These are phyloP conservation scores for Astyanax mexicanus DNA, from an alignment of 2,797 vertebrate species.

Conservation along the genomic window DNA sequence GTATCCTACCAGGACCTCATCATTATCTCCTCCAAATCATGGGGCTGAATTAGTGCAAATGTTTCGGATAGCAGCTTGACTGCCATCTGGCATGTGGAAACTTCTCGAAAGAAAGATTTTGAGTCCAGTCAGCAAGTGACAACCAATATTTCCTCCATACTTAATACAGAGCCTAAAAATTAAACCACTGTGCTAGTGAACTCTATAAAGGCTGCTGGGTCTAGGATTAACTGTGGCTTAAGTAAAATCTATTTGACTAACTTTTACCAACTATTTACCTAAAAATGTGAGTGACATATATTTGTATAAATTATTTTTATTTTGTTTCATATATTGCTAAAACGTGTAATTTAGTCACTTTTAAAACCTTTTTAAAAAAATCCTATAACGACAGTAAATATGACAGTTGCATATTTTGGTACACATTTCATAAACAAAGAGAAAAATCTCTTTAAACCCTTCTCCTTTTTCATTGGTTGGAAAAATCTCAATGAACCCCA, in stretches of 20 bases:
- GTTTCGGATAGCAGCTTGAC: constrained; percentile 38
- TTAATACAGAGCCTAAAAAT: constrained; percentile 3
- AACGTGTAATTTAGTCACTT: too few relatives aligned
- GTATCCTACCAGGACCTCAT: constrained; percentile 37
- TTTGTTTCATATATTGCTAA: too few relatives aligned
- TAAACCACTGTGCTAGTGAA: constrained; percentile 20
- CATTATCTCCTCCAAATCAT: constrained; percentile 57
- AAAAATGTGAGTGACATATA: too few relatives aligned
- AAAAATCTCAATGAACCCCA: too few relatives aligned
- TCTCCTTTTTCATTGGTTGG: too few relatives aligned
- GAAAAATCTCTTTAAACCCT: too few relatives aligned
- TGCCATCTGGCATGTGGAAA: constrained; percentile 49
- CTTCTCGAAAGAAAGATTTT: constrained; percentile 36
- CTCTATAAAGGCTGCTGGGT: too few relatives aligned
- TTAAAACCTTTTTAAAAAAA: too few relatives aligned
- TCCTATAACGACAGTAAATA: too few relatives aligned
- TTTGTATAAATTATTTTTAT: background rate
- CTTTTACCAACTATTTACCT: background rate
- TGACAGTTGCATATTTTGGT: too few relatives aligned
- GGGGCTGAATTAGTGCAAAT: constrained; percentile 50
- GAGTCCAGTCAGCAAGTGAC: constrained; percentile 43
- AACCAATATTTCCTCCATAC: constrained; percentile 22
- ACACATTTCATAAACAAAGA: too few relatives aligned
- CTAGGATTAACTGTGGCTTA: background rate
- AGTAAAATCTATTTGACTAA: background rate